Percentiles rank a stretch among this genome's conserved stretches.
Evolutionary conservation across 2,113 vertebrate species (phyloP).

Genomic region (Neotoma lepida): DNA sequence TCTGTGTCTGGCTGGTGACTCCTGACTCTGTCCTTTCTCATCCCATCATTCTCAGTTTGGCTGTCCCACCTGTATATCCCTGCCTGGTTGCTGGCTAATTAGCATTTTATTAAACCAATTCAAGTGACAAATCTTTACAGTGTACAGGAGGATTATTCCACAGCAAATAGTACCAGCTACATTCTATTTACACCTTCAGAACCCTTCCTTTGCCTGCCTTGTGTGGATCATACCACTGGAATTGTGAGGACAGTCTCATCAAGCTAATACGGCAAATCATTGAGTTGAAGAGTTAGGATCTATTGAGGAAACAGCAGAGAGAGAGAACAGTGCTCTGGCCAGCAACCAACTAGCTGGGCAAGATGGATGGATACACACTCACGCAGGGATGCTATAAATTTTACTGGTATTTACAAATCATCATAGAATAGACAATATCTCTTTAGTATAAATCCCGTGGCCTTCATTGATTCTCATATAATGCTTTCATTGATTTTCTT

Average conservation of each 20-base stretch:
- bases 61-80: too few relatives aligned
- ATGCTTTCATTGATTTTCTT: constrained; percentile 57
- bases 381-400: neutral
- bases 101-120: too few relatives aligned
- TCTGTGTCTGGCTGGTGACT: too few relatives aligned
- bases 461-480: constrained; percentile 42
- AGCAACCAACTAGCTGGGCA: neutral
- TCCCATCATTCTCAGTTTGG: too few relatives aligned
- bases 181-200: neutral
- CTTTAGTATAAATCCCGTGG: constrained; percentile 38
- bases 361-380: neutral
- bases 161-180: neutral
- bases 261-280: too few relatives aligned
- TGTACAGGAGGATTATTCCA: too few relatives aligned
- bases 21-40: too few relatives aligned
- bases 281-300: neutral
- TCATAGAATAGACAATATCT: constrained; percentile 30
- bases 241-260: neutral
- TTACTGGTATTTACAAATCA: constrained; percentile 35
- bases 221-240: neutral
- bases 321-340: neutral
- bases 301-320: neutral
- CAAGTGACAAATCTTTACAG: too few relatives aligned
- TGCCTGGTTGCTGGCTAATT: too few relatives aligned
- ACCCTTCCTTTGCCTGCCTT: neutral